A percentile compares a stretch with the other conserved stretches of the same genome.
phyloP scores from a whole-genome alignment of 1,140 invertebrate genomes.

The Physella acuta region DNA sequence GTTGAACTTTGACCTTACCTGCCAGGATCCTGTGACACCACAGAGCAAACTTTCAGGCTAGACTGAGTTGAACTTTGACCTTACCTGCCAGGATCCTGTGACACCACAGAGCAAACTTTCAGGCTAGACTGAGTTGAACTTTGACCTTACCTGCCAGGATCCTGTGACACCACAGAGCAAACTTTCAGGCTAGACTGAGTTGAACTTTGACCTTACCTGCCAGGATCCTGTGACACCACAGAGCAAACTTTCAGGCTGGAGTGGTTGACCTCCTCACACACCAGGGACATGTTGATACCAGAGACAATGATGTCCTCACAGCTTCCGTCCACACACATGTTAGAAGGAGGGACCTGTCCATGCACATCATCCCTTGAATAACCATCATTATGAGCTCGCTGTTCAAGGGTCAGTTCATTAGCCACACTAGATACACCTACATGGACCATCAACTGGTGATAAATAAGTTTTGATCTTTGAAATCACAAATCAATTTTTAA shows the following conservation, averaged over 20 bases:
- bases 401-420: conserved; percentile 60
- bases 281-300: conserved; percentile 56
- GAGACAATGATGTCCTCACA: conserved; percentile 50
- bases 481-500: no score
- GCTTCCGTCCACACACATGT: conserved; percentile 50
- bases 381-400: conserved; percentile 60
- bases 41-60: no score
- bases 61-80: no score
- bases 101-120: no score
- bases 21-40: no score
- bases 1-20: no score
- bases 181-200: no score
- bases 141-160: no score
- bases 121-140: no score
- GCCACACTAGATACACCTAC: conserved; percentile 64
- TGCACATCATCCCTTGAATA: conserved; percentile 58
- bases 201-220: conserved; percentile 44
- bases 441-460: conserved; percentile 60
- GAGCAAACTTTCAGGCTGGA: conserved; percentile 47
- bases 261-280: conserved; percentile 57
- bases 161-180: no score
- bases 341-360: conserved; percentile 39
- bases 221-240: conserved; percentile 60
- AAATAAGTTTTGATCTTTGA: conserved; percentile 3
- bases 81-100: no score